Percentiles rank a stretch among this genome's conserved stretches.
phyloP scores from a whole-genome alignment of 2,797 vertebrate species.

The Trichosurus vulpecula region DNA sequence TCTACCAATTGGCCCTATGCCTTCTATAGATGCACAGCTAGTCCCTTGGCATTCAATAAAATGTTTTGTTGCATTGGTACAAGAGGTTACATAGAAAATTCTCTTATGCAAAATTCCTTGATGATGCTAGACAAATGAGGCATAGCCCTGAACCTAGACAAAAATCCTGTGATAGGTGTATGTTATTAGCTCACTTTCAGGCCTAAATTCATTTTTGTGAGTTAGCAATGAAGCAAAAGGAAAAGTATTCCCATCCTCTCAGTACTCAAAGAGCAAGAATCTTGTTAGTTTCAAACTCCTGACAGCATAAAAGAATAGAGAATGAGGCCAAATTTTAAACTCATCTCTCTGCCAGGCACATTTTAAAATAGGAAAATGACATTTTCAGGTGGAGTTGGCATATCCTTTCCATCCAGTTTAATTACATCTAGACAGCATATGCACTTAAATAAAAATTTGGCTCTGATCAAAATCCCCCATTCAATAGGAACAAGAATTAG shows the following conservation, averaged over 20 bases:
- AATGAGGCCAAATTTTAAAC: neutral
- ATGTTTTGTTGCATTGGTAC: constrained; percentile 35
- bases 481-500: neutral
- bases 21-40: no score
- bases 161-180: neutral
- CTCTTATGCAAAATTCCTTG: constrained; percentile 10
- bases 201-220: neutral
- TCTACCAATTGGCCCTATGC: no score
- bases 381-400: neutral
- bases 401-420: constrained; percentile 26
- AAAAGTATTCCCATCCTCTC: neutral
- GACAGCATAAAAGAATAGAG: constrained; percentile 45
- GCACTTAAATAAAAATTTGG: constrained; percentile 28
- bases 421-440: constrained; percentile 7
- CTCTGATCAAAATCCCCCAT: constrained; percentile 30
- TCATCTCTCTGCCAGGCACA: constrained; percentile 16
- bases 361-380: constrained; percentile 1
- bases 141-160: constrained; percentile 36
- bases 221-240: neutral
- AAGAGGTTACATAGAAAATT: neutral
- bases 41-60: constrained; percentile 1
- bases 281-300: constrained; percentile 39
- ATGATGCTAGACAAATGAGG: constrained; percentile 32
- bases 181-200: neutral
- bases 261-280: constrained; percentile 14